These are phyloP conservation scores for Limosa lapponica DNA, from an alignment of 2,797 vertebrate species.

Conservation along the genomic window DNA sequence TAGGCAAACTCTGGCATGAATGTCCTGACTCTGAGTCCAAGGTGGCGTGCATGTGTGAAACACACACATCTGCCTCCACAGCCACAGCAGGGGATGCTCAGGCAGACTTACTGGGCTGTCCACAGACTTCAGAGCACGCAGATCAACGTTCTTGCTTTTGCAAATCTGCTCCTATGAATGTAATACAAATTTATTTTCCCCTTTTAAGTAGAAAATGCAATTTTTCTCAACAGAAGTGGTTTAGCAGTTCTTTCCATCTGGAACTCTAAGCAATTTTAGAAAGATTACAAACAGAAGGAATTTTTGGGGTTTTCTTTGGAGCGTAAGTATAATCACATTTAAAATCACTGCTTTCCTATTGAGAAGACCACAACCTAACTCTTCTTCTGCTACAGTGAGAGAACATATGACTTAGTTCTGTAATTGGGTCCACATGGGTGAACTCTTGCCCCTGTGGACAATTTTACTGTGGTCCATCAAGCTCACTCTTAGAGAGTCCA, in stretches of 20 bases:
- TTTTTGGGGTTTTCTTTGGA: neutral
- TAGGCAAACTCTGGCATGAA: neutral
- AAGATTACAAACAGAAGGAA: neutral
- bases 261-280: neutral
- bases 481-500: neutral
- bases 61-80: neutral
- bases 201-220: neutral
- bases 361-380: neutral
- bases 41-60: neutral
- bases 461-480: neutral
- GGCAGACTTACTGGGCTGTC: neutral
- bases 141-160: neutral
- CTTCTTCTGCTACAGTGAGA: neutral
- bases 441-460: neutral
- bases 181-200: neutral
- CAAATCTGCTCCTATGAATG: neutral
- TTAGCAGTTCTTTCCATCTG: neutral
- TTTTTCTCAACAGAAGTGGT: neutral
- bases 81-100: neutral
- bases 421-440: neutral
- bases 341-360: neutral
- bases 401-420: neutral
- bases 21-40: neutral
- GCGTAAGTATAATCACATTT: neutral
- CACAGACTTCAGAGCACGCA: neutral